Base-by-base conservation (phyloP, 2,888 invertebrate species). In the Coenonympha arcania region DNA sequence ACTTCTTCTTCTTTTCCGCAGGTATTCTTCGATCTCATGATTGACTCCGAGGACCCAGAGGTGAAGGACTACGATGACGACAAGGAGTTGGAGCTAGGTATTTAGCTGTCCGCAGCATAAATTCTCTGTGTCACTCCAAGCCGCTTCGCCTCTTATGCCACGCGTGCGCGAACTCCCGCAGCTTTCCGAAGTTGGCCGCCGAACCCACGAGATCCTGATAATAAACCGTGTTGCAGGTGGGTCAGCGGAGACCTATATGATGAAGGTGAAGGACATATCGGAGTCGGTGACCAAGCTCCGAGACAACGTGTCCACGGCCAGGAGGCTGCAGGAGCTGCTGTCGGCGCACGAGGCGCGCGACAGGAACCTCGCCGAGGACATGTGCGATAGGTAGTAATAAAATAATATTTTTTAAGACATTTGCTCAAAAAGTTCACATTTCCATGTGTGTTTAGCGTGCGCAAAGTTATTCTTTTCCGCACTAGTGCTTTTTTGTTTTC, bases 351-450 rank as follows among this genome's bases (percentile, higher is more conserved):
- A 96, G 74, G 92, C 94, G 0, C 76, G 94, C 20, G 96, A 96
- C 72, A 87, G 95, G 56, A 94, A 94, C 69, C 71, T 93, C 2
- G 93, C 93, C 1, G 95, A 95, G 69, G 90, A 91, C 37, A 94
- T 94, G 76, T 93, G 90, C 67, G 56, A 65, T 33, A 71, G 77
- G 82, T 76, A 33, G n/a, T n/a, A n/a, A n/a, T n/a, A n/a, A n/a
- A n/a, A n/a, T n/a, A n/a, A n/a, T n/a, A n/a, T n/a, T n/a, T n/a
- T n/a, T n/a, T n/a, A n/a, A n/a, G n/a, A n/a, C n/a, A n/a, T n/a
- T n/a, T n/a, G n/a, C n/a, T n/a, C n/a, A n/a, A n/a, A n/a, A n/a
- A n/a, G n/a, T n/a, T n/a, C n/a, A n/a, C n/a, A n/a, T n/a, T n/a
- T n/a, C n/a, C n/a, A n/a, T n/a, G n/a, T n/a, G n/a, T n/a, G n/a